Conservation (phyloP, 2,797 vertebrate genomes). For the Poecilia velifera region DNA sequence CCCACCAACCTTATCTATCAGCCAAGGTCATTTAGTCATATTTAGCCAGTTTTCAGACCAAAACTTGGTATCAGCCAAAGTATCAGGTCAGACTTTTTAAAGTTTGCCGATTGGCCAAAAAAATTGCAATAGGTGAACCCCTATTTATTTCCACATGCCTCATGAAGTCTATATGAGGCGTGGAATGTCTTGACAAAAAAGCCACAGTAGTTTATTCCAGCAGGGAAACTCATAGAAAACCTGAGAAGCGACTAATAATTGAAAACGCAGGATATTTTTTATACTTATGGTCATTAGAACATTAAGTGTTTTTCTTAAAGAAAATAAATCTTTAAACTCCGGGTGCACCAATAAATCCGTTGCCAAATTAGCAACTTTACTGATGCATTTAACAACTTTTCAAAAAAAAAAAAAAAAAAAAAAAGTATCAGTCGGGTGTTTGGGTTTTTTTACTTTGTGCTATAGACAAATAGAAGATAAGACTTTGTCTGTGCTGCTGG, state of each 20-base stretch:
- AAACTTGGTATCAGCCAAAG: too few species aligned
- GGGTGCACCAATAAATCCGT: too few species aligned
- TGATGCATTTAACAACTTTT: too few species aligned
- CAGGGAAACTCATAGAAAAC: background rate
- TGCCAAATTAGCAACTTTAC: too few species aligned
- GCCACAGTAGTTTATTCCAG: background rate
- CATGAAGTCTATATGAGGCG: background rate
- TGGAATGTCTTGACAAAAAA: background rate
- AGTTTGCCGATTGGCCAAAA: too few species aligned
- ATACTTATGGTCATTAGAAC: background rate
- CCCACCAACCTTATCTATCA: too few species aligned
- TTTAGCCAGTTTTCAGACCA: too few species aligned
- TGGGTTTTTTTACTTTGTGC: background rate
- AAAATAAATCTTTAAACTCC: background rate
- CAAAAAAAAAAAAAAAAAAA: too few species aligned
- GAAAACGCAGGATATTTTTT: background rate
- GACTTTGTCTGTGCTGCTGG: background rate
- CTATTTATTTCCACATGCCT: background rate
- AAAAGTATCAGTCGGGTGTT: too few species aligned
- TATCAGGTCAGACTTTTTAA: too few species aligned
- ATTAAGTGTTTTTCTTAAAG: background rate
- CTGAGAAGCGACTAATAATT: background rate
- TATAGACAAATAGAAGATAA: background rate
- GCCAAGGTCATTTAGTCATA: too few species aligned
- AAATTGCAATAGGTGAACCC: too few species aligned